phyloP scores from a whole-genome alignment of 2,797 vertebrate species.

The Acipenser transmontanus region DNA sequence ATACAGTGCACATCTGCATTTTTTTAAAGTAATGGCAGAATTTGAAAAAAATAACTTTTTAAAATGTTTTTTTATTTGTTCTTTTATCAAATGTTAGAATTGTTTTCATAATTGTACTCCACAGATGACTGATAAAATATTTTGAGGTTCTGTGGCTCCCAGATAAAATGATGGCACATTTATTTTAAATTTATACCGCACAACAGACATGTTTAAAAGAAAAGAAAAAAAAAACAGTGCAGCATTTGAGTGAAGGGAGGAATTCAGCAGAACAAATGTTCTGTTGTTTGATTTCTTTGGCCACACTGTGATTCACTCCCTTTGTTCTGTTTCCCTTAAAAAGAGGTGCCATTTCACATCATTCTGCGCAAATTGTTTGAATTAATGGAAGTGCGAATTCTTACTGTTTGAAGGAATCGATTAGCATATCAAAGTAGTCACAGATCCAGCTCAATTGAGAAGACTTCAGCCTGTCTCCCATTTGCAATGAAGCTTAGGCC shows the following conservation, averaged over 20 bases:
- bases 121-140: not conserved
- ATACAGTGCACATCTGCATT: too few species aligned
- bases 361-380: slow-evolving; percentile 76
- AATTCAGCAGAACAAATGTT: slow-evolving; percentile 67
- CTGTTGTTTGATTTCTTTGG: slow-evolving; percentile 59
- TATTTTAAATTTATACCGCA: slow-evolving; percentile 15
- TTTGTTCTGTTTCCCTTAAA: slow-evolving; percentile 80
- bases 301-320: slow-evolving; percentile 62
- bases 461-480: slow-evolving; percentile 73
- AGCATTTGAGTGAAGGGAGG: slow-evolving; percentile 38
- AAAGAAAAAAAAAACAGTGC: slow-evolving; percentile 7
- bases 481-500: slow-evolving; percentile 74
- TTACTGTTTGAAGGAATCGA: slow-evolving; percentile 80
- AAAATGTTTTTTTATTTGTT: not conserved
- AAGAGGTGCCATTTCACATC: slow-evolving; percentile 78
- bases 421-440: slow-evolving; percentile 95
- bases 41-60: too few species aligned
- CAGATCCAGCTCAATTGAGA: slow-evolving; percentile 74
- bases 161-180: not conserved
- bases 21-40: too few species aligned
- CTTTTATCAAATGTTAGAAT: slow-evolving; percentile 12
- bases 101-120: slow-evolving; percentile 6
- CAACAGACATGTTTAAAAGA: not conserved
- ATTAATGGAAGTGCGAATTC: slow-evolving; percentile 87
- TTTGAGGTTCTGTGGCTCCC: not conserved